Evolutionary conservation across 2,797 vertebrate species (phyloP).

Genomic region (Mormyrus hasselquistii): DNA sequence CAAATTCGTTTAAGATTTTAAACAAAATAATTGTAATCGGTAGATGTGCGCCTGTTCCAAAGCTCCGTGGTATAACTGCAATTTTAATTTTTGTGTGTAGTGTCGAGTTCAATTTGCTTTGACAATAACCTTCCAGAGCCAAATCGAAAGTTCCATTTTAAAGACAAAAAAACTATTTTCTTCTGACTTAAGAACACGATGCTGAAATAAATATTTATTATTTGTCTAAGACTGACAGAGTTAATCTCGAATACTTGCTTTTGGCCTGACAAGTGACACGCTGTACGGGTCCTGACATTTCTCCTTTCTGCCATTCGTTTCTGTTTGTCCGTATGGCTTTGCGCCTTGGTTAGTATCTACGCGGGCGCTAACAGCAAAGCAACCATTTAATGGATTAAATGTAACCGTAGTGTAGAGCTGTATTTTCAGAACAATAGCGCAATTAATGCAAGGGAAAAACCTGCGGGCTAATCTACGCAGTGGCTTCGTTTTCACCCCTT

Average conservation of each 20-base stretch:
- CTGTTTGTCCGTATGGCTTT: not conserved
- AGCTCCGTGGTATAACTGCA: not conserved
- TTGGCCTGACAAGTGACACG: not conserved
- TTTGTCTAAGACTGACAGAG: not conserved
- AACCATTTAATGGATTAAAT: not conserved
- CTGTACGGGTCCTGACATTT: not conserved
- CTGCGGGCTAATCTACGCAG: not conserved
- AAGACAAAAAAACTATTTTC: not conserved
- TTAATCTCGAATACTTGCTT: not conserved
- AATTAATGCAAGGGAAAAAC: not conserved
- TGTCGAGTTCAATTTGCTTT: not conserved
- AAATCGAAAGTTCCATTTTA: not conserved
- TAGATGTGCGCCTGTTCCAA: not conserved
- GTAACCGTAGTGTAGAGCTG: not conserved
- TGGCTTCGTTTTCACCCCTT: not conserved
- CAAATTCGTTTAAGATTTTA: not conserved
- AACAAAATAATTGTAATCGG: not conserved
- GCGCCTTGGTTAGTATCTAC: not conserved
- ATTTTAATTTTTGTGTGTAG: constrained; percentile 4
- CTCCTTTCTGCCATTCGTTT: not conserved
- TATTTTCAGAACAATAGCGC: not conserved
- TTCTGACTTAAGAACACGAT: not conserved
- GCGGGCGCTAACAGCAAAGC: not conserved
- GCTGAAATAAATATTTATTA: not conserved
- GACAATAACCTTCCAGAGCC: not conserved